Evolutionary conservation across 2,888 invertebrate species (phyloP).

Genomic region (Drosophila austrosaltans): DNA sequence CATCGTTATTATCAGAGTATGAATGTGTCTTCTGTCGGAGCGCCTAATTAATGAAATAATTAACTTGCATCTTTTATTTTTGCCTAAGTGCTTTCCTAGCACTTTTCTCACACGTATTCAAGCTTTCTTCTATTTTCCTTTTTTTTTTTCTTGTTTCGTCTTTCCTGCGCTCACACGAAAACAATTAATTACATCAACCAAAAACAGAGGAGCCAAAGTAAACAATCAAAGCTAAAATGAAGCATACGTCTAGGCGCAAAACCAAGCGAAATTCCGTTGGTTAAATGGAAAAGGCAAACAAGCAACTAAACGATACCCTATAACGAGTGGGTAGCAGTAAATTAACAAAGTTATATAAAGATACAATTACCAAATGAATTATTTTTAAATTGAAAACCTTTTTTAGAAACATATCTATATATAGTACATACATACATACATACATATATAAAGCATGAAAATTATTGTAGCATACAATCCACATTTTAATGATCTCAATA

Average conservation of each 20-base stretch:
- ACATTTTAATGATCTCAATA: too few species aligned
- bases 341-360: too few species aligned
- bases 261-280: not conserved
- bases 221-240: slow-evolving; percentile 40
- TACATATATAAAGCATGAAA: too few species aligned
- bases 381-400: too few species aligned
- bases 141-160: slow-evolving; percentile 19
- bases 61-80: slow-evolving; percentile 70
- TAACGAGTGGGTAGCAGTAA: not conserved
- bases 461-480: too few species aligned
- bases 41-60: slow-evolving; percentile 77
- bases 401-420: too few species aligned
- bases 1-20: slow-evolving; percentile 58
- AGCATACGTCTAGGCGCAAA: slow-evolving; percentile 38
- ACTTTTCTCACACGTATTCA: slow-evolving; percentile 37
- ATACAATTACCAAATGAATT: too few species aligned
- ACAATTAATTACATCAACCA: slow-evolving; percentile 64
- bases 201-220: slow-evolving; percentile 31
- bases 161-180: slow-evolving; percentile 47
- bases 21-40: slow-evolving; percentile 29
- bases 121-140: slow-evolving; percentile 5
- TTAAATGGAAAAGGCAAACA: not conserved
- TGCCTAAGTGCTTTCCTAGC: slow-evolving; percentile 64
- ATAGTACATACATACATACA: too few species aligned
- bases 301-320: not conserved